Evolutionary conservation across 2,797 vertebrate species (phyloP), one percentile per base, ranked within the genome.

Genomic region (Danionella dracula): DNA sequence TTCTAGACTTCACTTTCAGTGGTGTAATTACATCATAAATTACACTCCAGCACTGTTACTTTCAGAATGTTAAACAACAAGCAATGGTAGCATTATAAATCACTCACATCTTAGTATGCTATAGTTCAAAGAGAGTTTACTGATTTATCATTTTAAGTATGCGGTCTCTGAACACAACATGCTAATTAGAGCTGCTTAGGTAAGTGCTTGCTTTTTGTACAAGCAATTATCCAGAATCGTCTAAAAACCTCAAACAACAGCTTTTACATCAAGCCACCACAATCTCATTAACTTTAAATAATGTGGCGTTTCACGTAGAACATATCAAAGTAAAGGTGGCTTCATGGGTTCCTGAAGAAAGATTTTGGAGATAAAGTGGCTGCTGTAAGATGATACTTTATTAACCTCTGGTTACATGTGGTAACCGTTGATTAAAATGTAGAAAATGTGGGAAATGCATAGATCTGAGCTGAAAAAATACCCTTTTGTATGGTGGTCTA

Each of bases 1-100:
- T 58, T 38, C 11, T 20, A 8, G 5, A 16, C 46, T 46, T 42
- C 54, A 19, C 54, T 66, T 63, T 15, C 13, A n/a, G n/a, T n/a
- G n/a, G n/a, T n/a, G 27, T 50, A 73, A 70, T 69, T 71, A 75
- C 27, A 37, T 53, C 35, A 55, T 63, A 75, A 72, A 77, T 46
- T 68, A 65, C n/a, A 40, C 20, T 62, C 45, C 8, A 34, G 29
- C 23, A 29, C 20, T 42, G 29, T 61, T 38, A 15, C 29, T 63
- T 40, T 34, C 37, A 56, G 17, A 63, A 15, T 63, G 54, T 38
- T 44, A 38, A 8, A 10, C 48, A 31, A 41, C 27, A 34, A 19
- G 49, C 48, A 27, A 49, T 42, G 34, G 45, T 37, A 50, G 15
- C 49, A 41, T 56, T 46, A 72, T 55, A 66, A 38, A 41, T 20